Conservation (phyloP, 2,888 invertebrate species). For the Aphidoletes aphidimyza region DNA sequence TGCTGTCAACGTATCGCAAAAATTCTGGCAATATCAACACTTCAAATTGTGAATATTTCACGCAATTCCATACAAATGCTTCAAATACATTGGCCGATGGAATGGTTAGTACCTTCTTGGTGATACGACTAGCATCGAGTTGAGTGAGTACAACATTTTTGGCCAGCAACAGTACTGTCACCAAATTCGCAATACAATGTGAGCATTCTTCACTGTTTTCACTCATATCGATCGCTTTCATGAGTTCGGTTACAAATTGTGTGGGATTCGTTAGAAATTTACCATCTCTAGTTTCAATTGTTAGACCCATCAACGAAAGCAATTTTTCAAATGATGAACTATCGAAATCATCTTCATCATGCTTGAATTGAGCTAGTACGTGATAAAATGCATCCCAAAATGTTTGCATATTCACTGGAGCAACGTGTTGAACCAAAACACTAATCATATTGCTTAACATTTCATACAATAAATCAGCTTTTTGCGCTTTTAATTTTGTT, state of each 20-base stretch:
- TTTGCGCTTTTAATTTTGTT: neutral
- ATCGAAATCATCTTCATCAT: constrained; percentile 55
- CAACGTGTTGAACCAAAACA: constrained; percentile 73
- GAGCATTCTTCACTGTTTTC: neutral
- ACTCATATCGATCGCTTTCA: constrained; percentile 60
- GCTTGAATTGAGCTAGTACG: constrained; percentile 60
- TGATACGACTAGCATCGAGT: constrained; percentile 77
- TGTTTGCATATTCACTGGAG: constrained; percentile 72
- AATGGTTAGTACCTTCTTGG: constrained; percentile 72
- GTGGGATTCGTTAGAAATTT: constrained; percentile 72
- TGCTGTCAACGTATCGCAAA: constrained; percentile 70
- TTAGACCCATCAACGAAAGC: constrained; percentile 71
- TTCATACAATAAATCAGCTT: constrained; percentile 66
- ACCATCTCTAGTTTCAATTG: constrained; percentile 74
- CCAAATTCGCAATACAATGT: constrained; percentile 67
- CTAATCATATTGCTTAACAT: constrained; percentile 74
- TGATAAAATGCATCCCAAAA: constrained; percentile 73
- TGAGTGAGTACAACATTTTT: constrained; percentile 75
- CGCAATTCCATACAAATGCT: constrained; percentile 74
- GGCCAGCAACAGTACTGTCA: constrained; percentile 71
- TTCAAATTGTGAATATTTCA: constrained; percentile 77
- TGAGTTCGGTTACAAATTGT: constrained; percentile 71
- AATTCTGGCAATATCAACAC: constrained; percentile 77
- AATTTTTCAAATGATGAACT: constrained; percentile 65
- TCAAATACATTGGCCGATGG: constrained; percentile 71